Conservation (phyloP, 2,113 vertebrate genomes). For the Neogobius melanostomus region DNA sequence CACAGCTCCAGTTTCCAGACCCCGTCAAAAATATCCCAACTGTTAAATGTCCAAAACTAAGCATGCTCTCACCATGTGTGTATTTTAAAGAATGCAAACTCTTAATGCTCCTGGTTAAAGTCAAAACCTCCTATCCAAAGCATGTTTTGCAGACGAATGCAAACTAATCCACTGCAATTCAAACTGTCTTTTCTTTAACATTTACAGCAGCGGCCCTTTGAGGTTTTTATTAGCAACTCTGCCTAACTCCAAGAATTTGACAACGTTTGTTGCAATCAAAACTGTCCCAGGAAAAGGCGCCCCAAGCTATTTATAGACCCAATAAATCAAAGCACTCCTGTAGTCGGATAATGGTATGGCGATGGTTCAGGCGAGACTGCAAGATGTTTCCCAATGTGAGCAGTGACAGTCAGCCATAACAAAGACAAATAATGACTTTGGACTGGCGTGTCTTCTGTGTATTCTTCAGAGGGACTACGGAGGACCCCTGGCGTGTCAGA, state of each 20-base stretch:
- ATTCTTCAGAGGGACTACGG: slow-evolving; percentile 88
- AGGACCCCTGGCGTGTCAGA: slow-evolving; percentile 90
- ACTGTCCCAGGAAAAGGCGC: slow-evolving; percentile 28
- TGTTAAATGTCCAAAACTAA: neutral
- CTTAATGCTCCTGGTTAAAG: neutral
- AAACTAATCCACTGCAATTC: neutral
- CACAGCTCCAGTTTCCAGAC: no score
- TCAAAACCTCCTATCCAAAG: neutral
- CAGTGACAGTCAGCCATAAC: slow-evolving; percentile 71
- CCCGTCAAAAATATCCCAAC: no score
- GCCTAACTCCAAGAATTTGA: neutral
- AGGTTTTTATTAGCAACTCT: slow-evolving; percentile 1
- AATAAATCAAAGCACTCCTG: slow-evolving; percentile 53
- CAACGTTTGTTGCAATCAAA: slow-evolving; percentile 33
- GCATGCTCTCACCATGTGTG: neutral
- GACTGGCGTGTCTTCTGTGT: slow-evolving; percentile 56
- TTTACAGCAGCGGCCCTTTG: neutral
- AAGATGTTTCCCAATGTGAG: slow-evolving; percentile 62
- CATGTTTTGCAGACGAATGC: neutral
- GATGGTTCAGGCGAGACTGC: slow-evolving; percentile 58
- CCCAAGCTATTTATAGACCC: slow-evolving; percentile 52
- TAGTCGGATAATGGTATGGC: slow-evolving; percentile 56
- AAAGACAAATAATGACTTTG: slow-evolving; percentile 66
- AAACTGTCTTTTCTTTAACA: neutral
- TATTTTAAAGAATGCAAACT: neutral